Conservation (phyloP, 1,140 invertebrate genomes). For the Chironomus tepperi region DNA sequence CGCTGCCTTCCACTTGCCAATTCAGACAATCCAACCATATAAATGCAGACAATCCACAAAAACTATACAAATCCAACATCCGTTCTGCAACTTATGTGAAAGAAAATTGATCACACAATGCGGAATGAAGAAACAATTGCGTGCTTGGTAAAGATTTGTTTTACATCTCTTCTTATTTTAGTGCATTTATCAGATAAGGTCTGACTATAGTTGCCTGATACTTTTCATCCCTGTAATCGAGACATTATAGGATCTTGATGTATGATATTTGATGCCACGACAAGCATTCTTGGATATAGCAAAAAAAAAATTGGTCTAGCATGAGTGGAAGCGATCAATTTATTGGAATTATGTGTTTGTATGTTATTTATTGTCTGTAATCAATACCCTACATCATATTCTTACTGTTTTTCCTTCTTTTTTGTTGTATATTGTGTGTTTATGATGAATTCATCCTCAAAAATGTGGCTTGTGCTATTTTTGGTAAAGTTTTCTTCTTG, state of each 20-base stretch:
- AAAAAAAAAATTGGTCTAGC: neutral
- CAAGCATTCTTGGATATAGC: too few species aligned
- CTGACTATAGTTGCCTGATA: neutral
- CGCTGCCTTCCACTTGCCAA: too few species aligned
- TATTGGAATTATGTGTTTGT: neutral
- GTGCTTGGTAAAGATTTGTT: neutral
- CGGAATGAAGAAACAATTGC: slow-evolving; percentile 3
- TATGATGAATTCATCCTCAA: too few species aligned
- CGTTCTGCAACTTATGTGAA: neutral
- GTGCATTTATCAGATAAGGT: neutral
- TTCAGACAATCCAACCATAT: too few species aligned
- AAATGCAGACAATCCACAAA: too few species aligned
- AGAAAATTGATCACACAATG: neutral
- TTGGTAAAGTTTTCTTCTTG: too few species aligned
- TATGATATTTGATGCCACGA: neutral
- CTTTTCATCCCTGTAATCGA: neutral
- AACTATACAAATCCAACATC: too few species aligned
- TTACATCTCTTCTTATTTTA: neutral
- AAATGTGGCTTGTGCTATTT: too few species aligned
- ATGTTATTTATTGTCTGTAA: neutral
- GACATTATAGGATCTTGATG: neutral
- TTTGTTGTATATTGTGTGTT: neutral
- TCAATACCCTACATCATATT: neutral
- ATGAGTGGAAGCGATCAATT: neutral
- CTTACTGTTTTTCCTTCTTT: neutral